Evolutionary conservation across 2,888 invertebrate genomes (phyloP), one percentile per base, ranked within the genome.

Genomic region (Agrotis ipsilon): DNA sequence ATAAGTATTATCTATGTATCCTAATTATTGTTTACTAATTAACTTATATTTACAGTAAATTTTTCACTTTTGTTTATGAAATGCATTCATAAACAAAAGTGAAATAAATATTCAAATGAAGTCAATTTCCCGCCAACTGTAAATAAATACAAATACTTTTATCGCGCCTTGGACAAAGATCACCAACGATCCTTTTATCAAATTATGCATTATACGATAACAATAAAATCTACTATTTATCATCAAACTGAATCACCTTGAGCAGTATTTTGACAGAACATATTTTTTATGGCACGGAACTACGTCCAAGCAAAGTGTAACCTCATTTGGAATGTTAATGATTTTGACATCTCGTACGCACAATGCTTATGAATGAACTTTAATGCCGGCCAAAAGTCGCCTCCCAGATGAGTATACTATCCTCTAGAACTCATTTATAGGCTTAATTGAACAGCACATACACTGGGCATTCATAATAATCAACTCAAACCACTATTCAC

Each of bases 301-400:
- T 46, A 71, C 18, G 52, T n/a, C 7, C 52, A 52, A 45, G 32
- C 52, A 52, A 57, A 48, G 46, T 64, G 51, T 73, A 69, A 72
- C 73, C 71, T 68, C 59, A 55, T 66, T 72, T 43, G 59, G 49
- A 68, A 74, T 68, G 21, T 60, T 80, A 80, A 63, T 73, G 65
- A 68, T 68, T 65, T 64, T 72, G 78, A 77, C 67, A 72, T 68
- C 9, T 69, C 49, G 51, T 73, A 77, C 69, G 66, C 73, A 70
- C 64, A 77, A 70, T 59, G 67, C 58, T 14, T 45, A 71, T 59
- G 75, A 81, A 81, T 75, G 82, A 72, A 70, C 59, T 51, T 68
- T 62, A 32, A 48, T 21, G 52, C 55, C 55, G 13, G n/a, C 6
- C 65, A 24, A 49, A 66, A 69, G 0, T 49, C 21, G 21, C 67